These are phyloP conservation scores for Podarcis raffonei DNA, from an alignment of 2,113 vertebrate species.

Conservation along the genomic window DNA sequence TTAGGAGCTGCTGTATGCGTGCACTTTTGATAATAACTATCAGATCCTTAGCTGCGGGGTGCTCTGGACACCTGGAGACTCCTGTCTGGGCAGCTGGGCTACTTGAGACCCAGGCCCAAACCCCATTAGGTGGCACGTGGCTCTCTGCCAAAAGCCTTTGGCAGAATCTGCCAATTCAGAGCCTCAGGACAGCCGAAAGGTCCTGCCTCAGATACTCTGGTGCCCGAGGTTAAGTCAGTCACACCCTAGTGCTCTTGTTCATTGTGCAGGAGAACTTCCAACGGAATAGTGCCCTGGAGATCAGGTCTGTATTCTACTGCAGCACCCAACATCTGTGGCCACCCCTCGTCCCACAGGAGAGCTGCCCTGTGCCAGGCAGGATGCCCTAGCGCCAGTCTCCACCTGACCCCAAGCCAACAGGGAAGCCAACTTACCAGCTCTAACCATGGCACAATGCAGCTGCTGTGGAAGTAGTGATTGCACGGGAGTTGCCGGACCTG, in stretches of 20 bases:
- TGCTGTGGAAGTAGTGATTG: constrained; percentile 96
- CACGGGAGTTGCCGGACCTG: constrained; percentile 94
- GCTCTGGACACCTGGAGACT: too few species aligned
- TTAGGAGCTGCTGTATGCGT: too few species aligned
- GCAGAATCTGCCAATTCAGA: neutral
- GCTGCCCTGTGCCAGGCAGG: too few species aligned
- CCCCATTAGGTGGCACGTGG: neutral
- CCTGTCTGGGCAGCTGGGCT: too few species aligned
- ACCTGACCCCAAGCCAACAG: accelerated
- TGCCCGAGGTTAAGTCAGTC: neutral
- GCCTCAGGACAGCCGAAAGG: neutral
- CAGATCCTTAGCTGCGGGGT: too few species aligned
- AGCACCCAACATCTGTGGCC: neutral
- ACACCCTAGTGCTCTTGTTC: neutral
- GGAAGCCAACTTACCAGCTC: constrained; percentile 86
- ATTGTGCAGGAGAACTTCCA: neutral
- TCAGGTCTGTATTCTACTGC: neutral
- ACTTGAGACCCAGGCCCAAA: too few species aligned
- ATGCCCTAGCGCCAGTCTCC: neutral
- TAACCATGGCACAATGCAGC: constrained; percentile 97
- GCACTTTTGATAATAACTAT: too few species aligned
- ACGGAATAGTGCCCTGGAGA: too few species aligned
- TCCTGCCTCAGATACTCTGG: neutral
- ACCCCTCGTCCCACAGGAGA: neutral
- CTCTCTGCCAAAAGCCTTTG: neutral